Percentiles rank a stretch among this genome's conserved stretches.
Evolutionary conservation across 2,797 vertebrate species (phyloP).

Genomic region (Otolemur crassicaudatus): DNA sequence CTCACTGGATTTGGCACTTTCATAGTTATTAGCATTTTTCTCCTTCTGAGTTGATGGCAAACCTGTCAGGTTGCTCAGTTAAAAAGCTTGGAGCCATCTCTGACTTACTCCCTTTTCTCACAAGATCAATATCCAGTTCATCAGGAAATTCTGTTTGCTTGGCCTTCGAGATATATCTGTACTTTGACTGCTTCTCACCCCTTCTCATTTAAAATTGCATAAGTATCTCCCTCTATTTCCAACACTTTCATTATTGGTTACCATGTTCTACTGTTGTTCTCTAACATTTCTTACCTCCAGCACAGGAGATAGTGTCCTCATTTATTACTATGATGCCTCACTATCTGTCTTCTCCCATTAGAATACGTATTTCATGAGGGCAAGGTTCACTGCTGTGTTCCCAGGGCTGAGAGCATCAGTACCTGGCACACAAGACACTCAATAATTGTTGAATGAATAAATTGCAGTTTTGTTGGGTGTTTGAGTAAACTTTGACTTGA

Average conservation of each 20-base stretch:
- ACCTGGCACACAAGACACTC: background rate
- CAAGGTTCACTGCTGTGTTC: background rate
- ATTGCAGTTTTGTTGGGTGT: background rate
- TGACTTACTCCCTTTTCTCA: background rate
- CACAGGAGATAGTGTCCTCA: background rate
- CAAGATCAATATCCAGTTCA: background rate
- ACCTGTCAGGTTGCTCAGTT: background rate
- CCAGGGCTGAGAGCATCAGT: background rate
- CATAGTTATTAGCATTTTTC: background rate
- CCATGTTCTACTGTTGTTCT: background rate
- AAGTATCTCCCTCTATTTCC: background rate
- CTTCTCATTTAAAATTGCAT: background rate
- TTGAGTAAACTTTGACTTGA: conserved; percentile 11
- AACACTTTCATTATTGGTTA: background rate
- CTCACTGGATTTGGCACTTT: background rate
- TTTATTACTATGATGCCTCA: background rate
- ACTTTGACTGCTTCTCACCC: background rate
- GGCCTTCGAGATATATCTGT: background rate
- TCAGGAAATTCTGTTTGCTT: background rate
- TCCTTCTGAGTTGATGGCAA: background rate
- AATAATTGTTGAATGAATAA: background rate
- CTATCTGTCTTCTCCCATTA: background rate
- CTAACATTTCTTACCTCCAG: background rate
- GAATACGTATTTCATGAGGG: background rate
- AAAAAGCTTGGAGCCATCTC: background rate